A percentile compares a stretch with the other conserved stretches of the same genome.
Conservation (phyloP, 2,888 invertebrate genomes). For the Drosophila planitibia region DNA sequence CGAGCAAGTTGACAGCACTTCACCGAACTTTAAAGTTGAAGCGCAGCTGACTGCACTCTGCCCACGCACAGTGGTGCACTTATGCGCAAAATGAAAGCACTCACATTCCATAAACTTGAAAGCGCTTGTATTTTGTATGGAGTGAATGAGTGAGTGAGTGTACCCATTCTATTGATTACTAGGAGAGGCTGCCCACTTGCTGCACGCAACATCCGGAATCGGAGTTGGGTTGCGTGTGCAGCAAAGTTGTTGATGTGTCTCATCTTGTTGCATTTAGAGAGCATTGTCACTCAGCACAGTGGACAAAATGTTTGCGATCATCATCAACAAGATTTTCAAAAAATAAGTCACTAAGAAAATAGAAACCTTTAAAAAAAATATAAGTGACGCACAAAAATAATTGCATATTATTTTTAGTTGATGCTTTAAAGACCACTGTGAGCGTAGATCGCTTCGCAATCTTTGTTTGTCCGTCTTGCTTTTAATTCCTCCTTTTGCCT, state of each 20-base stretch:
- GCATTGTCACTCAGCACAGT: conserved; percentile 32
- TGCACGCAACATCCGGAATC: conserved; percentile 49
- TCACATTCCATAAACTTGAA: too few species aligned
- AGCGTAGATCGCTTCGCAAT: conserved; percentile 51
- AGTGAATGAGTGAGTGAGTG: too few species aligned
- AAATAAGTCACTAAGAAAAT: not conserved
- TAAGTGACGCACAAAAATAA: not conserved
- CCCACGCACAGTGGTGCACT: too few species aligned
- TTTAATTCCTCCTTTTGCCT: conserved; percentile 57
- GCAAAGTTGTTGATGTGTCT: conserved; percentile 40
- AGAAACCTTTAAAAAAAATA: conserved; percentile 1
- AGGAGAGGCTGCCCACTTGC: too few species aligned
- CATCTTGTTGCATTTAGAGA: conserved; percentile 32
- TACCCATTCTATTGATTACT: too few species aligned
- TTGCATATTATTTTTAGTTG: not conserved
- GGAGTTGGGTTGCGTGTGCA: conserved; percentile 57
- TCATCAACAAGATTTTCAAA: not conserved
- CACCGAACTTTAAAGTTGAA: conserved; percentile 20
- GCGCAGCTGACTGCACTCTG: conserved; percentile 56
- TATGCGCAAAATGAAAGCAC: too few species aligned
- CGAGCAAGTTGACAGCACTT: conserved; percentile 47
- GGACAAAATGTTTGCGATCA: not conserved
- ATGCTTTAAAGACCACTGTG: conserved; percentile 44
- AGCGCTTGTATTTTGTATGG: conserved; percentile 17
- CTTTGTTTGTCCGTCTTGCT: conserved; percentile 42